Base-by-base conservation (phyloP, 2,797 vertebrate genomes). In the Rhynchonycteris naso region DNA sequence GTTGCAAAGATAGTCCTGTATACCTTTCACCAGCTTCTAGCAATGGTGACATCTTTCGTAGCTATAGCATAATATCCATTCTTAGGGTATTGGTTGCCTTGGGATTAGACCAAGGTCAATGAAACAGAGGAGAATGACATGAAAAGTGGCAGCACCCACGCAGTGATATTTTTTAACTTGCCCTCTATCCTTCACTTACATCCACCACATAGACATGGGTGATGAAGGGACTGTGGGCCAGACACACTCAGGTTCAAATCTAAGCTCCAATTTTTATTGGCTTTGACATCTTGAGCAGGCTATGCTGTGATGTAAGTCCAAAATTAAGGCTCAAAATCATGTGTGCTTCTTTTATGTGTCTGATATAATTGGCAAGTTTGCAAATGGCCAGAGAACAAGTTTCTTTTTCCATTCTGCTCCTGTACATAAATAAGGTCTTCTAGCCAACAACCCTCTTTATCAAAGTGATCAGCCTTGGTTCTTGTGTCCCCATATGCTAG, bases 371-470 rank as follows among this genome's bases (percentile, higher is more conserved):
- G 1, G 33, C 13, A 68, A 16, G 35, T 4, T 72, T 47, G 88
- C 68, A 59, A 61, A 63, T 18, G 54, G 35, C 74, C 15, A 18
- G 52, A 50, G 0, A 11, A 28, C 12, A 47, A 47, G 24, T 87
- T 65, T 35, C 2, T 38, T 43, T 38, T 12, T 10, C 4, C 10
- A 9, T 18, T 47, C 33, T 43, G 19, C 50, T 50, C 14, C n/a
- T 15, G 1, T 66, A 1, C 7, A 16, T 24, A 65, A 4, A 16
- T 24, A 65, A 4, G 4, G 26, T n/a, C 13, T 2, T 21, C n/a
- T 35, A 63, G 38, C 38, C 24, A n/a, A 79, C 66, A 74, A 52
- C 7, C 1, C 24, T 92, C 72, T 59, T n/a, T 74, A 22, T 52
- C 59, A 85, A 65, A 72, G 7, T 26, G 2, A 43, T 18, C 1